Percentiles rank a stretch among this genome's conserved stretches.
These are phyloP conservation scores for Tenthredo distinguenda DNA, from an alignment of 2,888 invertebrate species.

Conservation along the genomic window DNA sequence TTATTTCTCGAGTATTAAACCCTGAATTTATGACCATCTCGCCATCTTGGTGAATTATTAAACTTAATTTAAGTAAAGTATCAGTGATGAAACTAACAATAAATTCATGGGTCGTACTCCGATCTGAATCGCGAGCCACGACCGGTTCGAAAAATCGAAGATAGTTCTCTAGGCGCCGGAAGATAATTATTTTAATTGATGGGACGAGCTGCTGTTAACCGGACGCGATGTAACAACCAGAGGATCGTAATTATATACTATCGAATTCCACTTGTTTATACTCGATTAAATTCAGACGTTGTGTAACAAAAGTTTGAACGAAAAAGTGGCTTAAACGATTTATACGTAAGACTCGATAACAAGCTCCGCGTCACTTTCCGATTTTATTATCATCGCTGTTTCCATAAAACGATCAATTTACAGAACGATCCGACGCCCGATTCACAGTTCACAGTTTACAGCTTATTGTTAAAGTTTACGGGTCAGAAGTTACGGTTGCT, in stretches of 20 bases:
- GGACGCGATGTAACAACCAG: neutral
- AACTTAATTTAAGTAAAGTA: neutral
- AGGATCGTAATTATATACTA: neutral
- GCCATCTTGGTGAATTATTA: neutral
- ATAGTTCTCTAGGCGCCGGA: neutral
- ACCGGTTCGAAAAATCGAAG: constrained; percentile 2
- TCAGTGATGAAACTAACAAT: neutral
- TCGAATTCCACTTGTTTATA: constrained; percentile 8
- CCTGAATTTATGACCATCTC: neutral
- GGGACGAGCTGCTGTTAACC: neutral
- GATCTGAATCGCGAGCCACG: neutral
- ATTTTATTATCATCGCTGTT: neutral
- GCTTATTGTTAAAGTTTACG: constrained; percentile 22
- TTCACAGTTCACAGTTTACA: neutral
- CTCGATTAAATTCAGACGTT: neutral
- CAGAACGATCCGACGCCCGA: neutral
- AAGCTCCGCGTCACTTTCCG: neutral
- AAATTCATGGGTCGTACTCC: neutral
- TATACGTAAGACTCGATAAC: neutral
- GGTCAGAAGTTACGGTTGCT: constrained; percentile 30
- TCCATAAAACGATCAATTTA: constrained; percentile 28
- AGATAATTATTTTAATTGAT: constrained; percentile 22
- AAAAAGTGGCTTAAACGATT: neutral
- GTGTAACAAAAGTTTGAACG: neutral
- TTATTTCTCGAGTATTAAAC: neutral